These are phyloP conservation scores for Agrochola lychnidis DNA, from an alignment of 2,888 invertebrate species.

Conservation along the genomic window DNA sequence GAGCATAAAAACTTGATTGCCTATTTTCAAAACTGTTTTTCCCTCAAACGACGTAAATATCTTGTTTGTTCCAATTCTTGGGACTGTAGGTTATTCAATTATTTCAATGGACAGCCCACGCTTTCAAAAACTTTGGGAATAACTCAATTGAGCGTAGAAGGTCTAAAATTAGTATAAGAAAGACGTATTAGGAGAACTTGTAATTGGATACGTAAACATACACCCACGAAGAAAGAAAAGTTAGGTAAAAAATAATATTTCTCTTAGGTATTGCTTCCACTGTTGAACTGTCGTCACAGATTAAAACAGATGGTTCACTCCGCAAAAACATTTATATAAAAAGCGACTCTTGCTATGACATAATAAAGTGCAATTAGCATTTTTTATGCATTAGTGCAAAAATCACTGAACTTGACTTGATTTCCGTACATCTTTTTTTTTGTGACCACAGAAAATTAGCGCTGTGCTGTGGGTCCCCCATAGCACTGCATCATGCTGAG, in stretches of 20 bases:
- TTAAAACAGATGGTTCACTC: too few relatives aligned
- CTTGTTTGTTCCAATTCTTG: conserved; percentile 26
- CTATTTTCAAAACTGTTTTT: conserved; percentile 1
- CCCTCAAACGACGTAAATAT: background rate
- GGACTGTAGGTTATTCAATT: conserved; percentile 3
- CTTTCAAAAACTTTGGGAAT: conserved; percentile 26
- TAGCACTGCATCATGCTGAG: too few relatives aligned
- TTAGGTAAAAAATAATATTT: conserved; percentile 27
- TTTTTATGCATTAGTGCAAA: too few relatives aligned
- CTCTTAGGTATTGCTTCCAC: background rate
- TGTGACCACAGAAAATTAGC: too few relatives aligned
- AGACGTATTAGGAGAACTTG: background rate
- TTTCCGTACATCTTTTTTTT: too few relatives aligned
- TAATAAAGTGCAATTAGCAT: too few relatives aligned
- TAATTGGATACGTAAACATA: conserved; percentile 30
- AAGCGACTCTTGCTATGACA: too few relatives aligned
- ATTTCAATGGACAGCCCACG: conserved; percentile 21
- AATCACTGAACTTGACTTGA: too few relatives aligned
- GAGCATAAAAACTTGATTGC: background rate
- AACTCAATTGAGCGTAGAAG: conserved; percentile 20
- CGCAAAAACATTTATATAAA: too few relatives aligned
- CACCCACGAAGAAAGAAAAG: conserved; percentile 20
- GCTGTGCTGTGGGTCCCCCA: too few relatives aligned
- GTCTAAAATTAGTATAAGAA: conserved; percentile 27
- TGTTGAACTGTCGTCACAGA: background rate